These are phyloP conservation scores for Drosophila kohkoa DNA, from an alignment of 1,140 invertebrate genomes.

Conservation along the genomic window DNA sequence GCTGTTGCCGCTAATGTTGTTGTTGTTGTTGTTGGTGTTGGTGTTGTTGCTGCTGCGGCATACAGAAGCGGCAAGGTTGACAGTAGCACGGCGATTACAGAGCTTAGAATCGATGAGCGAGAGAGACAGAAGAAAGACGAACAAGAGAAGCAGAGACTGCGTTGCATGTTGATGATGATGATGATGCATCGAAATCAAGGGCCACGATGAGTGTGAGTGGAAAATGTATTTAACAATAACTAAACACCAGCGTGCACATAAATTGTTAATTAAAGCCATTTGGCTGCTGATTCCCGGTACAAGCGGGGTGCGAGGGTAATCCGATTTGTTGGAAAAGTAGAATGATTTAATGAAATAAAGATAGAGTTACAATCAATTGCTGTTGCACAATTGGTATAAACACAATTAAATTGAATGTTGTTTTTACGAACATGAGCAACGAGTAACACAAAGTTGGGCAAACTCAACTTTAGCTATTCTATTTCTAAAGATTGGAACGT, in stretches of 20 bases:
- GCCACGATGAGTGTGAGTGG: not conserved
- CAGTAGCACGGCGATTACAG: conserved; percentile 62
- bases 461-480: too few relatives aligned
- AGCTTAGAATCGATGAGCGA: conserved; percentile 24
- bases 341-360: too few relatives aligned
- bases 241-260: conserved; percentile 52
- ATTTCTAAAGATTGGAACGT: too few relatives aligned
- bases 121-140: not conserved
- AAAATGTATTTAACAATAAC: conserved; percentile 28
- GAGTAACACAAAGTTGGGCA: too few relatives aligned
- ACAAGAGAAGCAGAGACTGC: not conserved
- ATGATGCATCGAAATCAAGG: conserved; percentile 59
- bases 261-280: conserved; percentile 76
- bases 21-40: conserved; percentile 3
- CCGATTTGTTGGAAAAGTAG: too few relatives aligned
- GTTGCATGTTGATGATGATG: conserved; percentile 30
- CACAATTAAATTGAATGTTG: too few relatives aligned
- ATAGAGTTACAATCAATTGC: too few relatives aligned
- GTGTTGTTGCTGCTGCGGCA: conserved; percentile 30
- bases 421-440: too few relatives aligned
- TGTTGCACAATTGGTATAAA: too few relatives aligned
- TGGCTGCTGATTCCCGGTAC: conserved; percentile 14
- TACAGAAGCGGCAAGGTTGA: conserved; percentile 56
- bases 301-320: too few relatives aligned
- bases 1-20: conserved; percentile 5